phyloP scores from a whole-genome alignment of 2,113 vertebrate genomes.

The Podarcis cretensis region DNA sequence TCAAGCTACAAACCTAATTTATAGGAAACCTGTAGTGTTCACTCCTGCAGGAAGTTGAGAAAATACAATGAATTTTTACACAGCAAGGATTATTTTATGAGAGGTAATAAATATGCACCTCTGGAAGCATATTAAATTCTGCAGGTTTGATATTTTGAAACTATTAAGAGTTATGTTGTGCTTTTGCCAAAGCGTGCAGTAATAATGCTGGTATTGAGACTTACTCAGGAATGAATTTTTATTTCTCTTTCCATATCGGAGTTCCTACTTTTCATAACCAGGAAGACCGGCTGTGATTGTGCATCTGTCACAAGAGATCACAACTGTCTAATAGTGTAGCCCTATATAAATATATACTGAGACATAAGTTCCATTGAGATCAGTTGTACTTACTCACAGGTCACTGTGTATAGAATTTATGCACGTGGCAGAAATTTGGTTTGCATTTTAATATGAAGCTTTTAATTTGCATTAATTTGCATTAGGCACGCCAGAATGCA shows the following conservation, averaged over 20 bases:
- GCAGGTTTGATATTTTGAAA: not conserved
- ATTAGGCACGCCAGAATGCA: too few species aligned
- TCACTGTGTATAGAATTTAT: too few species aligned
- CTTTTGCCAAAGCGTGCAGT: conserved; percentile 19
- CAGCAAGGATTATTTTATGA: not conserved
- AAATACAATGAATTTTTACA: conserved; percentile 22
- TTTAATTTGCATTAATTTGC: too few species aligned
- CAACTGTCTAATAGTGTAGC: not conserved
- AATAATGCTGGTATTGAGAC: not conserved
- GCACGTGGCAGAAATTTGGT: too few species aligned
- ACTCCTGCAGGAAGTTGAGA: conserved; percentile 5
- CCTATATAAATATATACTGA: too few species aligned
- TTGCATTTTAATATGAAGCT: too few species aligned
- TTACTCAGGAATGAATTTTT: not conserved
- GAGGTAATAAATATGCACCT: conserved; percentile 4
- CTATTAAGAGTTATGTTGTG: not conserved
- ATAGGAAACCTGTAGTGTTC: conserved; percentile 40
- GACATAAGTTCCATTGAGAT: too few species aligned
- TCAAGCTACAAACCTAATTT: not conserved
- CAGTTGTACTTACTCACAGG: too few species aligned
- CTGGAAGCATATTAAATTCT: not conserved
- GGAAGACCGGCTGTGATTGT: not conserved
- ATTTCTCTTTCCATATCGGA: not conserved
- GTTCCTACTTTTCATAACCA: not conserved
- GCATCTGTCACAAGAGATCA: not conserved